A percentile compares a stretch with the other conserved stretches of the same genome.
phyloP scores from a whole-genome alignment of 2,888 invertebrate genomes.

The Tachina fera region DNA sequence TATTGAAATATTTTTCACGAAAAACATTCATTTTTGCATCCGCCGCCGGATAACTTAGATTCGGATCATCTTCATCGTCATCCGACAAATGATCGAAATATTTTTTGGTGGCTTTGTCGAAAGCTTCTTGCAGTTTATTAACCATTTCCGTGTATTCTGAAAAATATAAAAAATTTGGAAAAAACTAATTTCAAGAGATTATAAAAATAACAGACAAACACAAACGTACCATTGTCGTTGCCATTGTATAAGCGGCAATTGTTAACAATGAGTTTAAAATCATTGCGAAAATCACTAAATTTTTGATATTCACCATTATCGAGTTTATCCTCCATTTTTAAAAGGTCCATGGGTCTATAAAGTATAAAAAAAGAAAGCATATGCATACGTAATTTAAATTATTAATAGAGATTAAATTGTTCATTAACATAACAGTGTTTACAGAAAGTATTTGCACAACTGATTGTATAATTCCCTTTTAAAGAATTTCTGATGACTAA shows the following conservation, averaged over 20 bases:
- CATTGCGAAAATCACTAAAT: constrained; percentile 91
- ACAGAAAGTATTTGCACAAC: too few species aligned
- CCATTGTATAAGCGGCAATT: constrained; percentile 97
- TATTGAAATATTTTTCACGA: constrained; percentile 83
- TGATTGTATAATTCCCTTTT: too few species aligned
- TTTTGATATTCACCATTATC: constrained; percentile 91
- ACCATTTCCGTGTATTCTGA: constrained; percentile 95
- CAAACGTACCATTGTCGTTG: constrained; percentile 91
- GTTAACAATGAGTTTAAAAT: constrained; percentile 95
- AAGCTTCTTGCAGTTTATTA: constrained; percentile 91
- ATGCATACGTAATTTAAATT: too few species aligned
- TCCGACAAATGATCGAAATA: constrained; percentile 92
- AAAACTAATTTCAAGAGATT: neutral
- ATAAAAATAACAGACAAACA: neutral
- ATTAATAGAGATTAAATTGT: too few species aligned
- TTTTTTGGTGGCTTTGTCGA: constrained; percentile 91
- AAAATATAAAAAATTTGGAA: constrained; percentile 52
- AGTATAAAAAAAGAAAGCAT: neutral
- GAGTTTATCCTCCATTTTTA: constrained; percentile 93
- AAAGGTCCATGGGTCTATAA: constrained; percentile 92
- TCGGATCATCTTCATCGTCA: constrained; percentile 91
- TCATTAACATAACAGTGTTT: too few species aligned
- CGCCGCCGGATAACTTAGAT: constrained; percentile 86
- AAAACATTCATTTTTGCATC: constrained; percentile 83
- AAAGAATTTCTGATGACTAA: too few species aligned